These are phyloP conservation scores for Gymnodraco acuticeps DNA, from an alignment of 2,797 vertebrate species.

Conservation along the genomic window DNA sequence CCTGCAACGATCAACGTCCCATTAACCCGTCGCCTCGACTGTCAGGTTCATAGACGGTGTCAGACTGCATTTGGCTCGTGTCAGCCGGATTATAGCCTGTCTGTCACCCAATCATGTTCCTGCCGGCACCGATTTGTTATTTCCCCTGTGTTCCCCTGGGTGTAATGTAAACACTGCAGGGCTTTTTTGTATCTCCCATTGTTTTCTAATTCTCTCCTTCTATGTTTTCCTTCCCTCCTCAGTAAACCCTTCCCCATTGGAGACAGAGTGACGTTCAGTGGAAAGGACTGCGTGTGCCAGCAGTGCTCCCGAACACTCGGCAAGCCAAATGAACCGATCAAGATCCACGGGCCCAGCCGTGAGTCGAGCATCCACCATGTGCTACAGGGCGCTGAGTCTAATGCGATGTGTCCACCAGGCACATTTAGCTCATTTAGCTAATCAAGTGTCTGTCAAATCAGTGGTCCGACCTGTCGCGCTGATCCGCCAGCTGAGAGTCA, in stretches of 20 bases:
- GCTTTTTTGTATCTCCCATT: conserved; percentile 30
- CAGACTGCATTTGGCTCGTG: conserved; percentile 45
- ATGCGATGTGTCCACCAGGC: conserved; percentile 52
- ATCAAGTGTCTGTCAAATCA: conserved; percentile 69
- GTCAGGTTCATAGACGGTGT: conserved; percentile 51
- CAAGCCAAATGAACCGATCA: conserved; percentile 94
- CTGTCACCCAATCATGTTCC: conserved; percentile 51
- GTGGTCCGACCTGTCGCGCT: conserved; percentile 37
- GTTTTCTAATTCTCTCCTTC: conserved; percentile 42
- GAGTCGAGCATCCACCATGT: conserved; percentile 66
- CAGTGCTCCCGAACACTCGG: conserved; percentile 93
- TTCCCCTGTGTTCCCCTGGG: conserved; percentile 15
- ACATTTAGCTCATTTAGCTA: conserved; percentile 65
- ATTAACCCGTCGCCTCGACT: conserved; percentile 52
- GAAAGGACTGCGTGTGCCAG: conserved; percentile 97
- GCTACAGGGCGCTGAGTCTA: conserved; percentile 23
- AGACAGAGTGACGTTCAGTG: conserved; percentile 98
- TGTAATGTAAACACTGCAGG: conserved; percentile 54
- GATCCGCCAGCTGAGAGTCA: conserved; percentile 57
- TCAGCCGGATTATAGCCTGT: conserved; percentile 50
- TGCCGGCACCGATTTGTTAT: conserved; percentile 52
- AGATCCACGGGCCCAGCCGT: conserved; percentile 98
- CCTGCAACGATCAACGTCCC: conserved; percentile 49
- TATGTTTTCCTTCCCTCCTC: conserved; percentile 38
- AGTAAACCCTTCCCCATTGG: conserved; percentile 98